Base-by-base conservation (phyloP, 2,113 vertebrate genomes). In the Zosterops pallidus region DNA sequence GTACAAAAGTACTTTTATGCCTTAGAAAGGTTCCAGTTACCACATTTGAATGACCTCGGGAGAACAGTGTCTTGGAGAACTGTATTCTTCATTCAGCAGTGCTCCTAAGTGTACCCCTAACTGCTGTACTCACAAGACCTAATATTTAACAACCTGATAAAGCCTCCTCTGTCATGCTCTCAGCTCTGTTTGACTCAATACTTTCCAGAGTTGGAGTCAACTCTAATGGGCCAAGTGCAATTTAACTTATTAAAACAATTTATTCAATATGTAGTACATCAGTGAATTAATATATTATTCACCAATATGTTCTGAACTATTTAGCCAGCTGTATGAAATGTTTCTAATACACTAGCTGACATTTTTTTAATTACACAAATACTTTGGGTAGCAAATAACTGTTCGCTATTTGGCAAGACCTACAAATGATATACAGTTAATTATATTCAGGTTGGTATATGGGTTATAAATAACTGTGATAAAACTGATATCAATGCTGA, bases 281-380 rank as follows among this genome's bases (percentile, higher is more conserved):
- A 84, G 72, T 90, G 88, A 95, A 96, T 97, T 96, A 95, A 96
- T 95, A 78, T 64, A 92, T 93, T 93, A 96, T 92, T 95, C 95
- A 90, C 88, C 83, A 83, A 89, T 92, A 93, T 39, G 14, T 92
- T 95, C 69, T 49, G 90, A 95, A 95, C 77, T 95, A 94, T 94
- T 96, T 93, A 92, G 77, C 93, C 90, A 95, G 93, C 86, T 96
- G 94, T 89, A 83, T 78, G 80, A 88, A 96, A 96, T 95, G 95
- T 93, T 96, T 95, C 94, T 95, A 96, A 94, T 96, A 94, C 80
- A 78, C 86, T 93, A 75, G 94, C 92, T 96, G 92, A 94, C 88
- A 76, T 95, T 96, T 96, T 95, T 97, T 96, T 96, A 97, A 96
- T 97, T 93, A 95, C 85, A 95, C 83, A 95, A 97, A 96, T 96